phyloP scores from a whole-genome alignment of 2,888 invertebrate genomes.

The Ochropacha duplaris region DNA sequence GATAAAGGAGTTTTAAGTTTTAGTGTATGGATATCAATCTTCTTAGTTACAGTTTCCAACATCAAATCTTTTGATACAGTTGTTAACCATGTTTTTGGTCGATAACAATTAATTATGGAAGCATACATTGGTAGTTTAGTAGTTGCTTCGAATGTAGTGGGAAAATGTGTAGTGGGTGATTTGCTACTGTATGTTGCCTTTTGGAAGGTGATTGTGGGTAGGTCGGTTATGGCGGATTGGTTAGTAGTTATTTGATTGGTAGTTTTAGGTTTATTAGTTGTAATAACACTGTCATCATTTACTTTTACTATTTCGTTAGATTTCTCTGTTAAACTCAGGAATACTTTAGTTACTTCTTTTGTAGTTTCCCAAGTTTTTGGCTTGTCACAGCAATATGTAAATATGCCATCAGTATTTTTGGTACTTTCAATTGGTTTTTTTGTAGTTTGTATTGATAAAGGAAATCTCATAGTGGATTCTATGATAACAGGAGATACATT shows the following conservation, averaged over 20 bases:
- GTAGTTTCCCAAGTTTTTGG: slow-evolving; percentile 22
- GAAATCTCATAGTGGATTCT: background rate
- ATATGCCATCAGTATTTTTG: background rate
- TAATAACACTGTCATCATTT: slow-evolving; percentile 3
- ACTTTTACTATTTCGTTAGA: background rate
- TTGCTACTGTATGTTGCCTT: background rate
- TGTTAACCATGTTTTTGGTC: background rate
- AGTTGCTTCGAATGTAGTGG: background rate
- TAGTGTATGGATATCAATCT: background rate
- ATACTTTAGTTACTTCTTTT: background rate
- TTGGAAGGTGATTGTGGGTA: background rate
- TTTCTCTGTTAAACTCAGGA: background rate
- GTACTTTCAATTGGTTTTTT: slow-evolving; percentile 4
- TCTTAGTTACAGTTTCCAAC: background rate
- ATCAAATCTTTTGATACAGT: background rate
- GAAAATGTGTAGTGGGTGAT: background rate
- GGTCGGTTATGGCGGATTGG: background rate
- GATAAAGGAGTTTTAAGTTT: background rate
- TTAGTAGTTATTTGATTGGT: background rate
- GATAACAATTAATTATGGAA: background rate
- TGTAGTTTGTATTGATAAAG: background rate
- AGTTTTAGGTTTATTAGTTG: slow-evolving; percentile 8
- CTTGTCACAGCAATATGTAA: slow-evolving; percentile 19
- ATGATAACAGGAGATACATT: background rate
- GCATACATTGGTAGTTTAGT: background rate